These are phyloP conservation scores for Vombatus ursinus DNA, from an alignment of 2,113 vertebrate genomes.

Conservation along the genomic window DNA sequence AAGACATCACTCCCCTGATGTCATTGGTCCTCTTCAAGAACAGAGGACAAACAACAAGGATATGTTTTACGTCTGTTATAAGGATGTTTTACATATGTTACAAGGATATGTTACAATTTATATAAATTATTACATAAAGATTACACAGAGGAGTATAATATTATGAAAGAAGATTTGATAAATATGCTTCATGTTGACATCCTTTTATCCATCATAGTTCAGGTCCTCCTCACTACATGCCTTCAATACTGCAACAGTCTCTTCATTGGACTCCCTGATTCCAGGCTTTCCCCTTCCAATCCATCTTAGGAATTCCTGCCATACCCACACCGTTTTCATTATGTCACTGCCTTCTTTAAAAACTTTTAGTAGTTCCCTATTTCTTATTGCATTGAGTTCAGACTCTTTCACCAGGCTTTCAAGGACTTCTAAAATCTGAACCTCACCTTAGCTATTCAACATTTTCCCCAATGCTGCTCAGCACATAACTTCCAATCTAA, in stretches of 20 bases:
- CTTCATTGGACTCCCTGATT: constrained; percentile 26
- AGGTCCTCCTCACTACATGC: not conserved
- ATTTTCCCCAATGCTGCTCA: not conserved
- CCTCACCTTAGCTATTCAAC: not conserved
- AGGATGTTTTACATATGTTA: no score
- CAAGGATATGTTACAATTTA: no score
- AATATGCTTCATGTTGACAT: not conserved
- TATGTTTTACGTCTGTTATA: no score
- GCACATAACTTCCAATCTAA: not conserved
- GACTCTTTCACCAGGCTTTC: constrained; percentile 22
- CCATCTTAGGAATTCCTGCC: constrained; percentile 44
- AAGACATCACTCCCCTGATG: no score
- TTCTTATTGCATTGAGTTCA: not conserved
- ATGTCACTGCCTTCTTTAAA: constrained; percentile 59
- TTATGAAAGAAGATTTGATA: not conserved
- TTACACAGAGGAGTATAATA: not conserved
- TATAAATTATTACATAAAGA: not conserved
- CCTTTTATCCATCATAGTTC: constrained; percentile 16
- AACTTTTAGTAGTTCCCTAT: not conserved
- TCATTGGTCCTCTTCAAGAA: no score
- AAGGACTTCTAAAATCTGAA: not conserved
- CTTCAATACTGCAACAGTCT: not conserved
- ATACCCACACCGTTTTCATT: constrained; percentile 60
- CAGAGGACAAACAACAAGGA: not conserved
- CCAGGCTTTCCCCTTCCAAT: constrained; percentile 21